A percentile compares a stretch with the other conserved stretches of the same genome.
phyloP scores from a whole-genome alignment of 2,888 invertebrate genomes.

The Drosophila cognata region DNA sequence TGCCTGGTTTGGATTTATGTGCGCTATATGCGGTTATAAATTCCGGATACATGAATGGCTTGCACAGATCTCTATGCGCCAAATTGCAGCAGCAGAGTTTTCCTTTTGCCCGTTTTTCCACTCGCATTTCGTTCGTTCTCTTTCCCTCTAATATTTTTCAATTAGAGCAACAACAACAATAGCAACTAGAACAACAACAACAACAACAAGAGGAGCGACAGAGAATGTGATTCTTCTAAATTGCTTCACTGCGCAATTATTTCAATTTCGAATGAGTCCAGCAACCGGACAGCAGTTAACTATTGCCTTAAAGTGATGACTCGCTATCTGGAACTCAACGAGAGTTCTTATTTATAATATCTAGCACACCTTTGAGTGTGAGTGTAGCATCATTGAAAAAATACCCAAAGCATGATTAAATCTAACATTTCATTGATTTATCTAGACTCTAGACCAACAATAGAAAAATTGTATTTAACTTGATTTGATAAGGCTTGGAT shows the following conservation, averaged over 20 bases:
- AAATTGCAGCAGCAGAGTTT: slow-evolving; percentile 70
- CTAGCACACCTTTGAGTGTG: not conserved
- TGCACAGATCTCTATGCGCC: slow-evolving; percentile 76
- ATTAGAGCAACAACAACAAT: slow-evolving; percentile 62
- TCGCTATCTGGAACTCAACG: not conserved
- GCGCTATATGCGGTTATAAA: slow-evolving; percentile 80
- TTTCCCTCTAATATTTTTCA: slow-evolving; percentile 67
- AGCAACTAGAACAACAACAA: slow-evolving; percentile 32
- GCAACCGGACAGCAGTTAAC: slow-evolving; percentile 31
- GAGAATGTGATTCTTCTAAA: slow-evolving; percentile 82
- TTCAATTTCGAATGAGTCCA: slow-evolving; percentile 78
- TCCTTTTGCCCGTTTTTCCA: slow-evolving; percentile 50
- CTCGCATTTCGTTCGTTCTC: slow-evolving; percentile 44
- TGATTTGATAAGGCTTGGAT: not conserved
- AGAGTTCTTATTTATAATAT: not conserved
- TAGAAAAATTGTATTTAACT: fast-evolving
- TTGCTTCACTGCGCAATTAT: slow-evolving; percentile 84
- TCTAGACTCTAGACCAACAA: too few species aligned
- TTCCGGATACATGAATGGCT: slow-evolving; percentile 77
- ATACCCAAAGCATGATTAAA: not conserved
- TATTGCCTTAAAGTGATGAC: slow-evolving; percentile 2
- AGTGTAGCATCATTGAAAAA: not conserved
- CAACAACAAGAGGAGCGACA: slow-evolving; percentile 6
- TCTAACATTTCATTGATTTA: not conserved
- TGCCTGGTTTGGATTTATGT: slow-evolving; percentile 72